Base-by-base conservation (phyloP, 2,797 vertebrate species). In the Anolis apletophallus region DNA sequence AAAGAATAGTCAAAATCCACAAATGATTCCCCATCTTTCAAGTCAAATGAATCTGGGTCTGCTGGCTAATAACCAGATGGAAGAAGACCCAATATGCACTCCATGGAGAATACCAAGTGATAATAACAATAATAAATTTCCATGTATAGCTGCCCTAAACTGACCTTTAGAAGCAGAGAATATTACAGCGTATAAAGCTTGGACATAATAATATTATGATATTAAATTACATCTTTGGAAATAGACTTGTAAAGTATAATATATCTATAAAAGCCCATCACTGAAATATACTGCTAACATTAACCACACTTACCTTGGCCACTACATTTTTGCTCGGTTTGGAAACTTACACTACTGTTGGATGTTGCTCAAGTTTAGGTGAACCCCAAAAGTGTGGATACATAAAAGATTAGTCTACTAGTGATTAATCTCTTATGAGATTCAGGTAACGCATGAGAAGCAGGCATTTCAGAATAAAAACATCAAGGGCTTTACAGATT, bases 151-250 rank as follows among this genome's bases (percentile, higher is more conserved):
- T 83, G 81, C 86, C 76, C 68, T 80, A 54, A 74, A 32, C 75
- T 84, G 50, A 84, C 76, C 86, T 79, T 87, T 87, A 73, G 32
- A 87, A 83, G n/a, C 76, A 26, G 76, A 84, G 76, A 79, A 73
- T 87, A 87, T 87, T 87, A 57, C 86, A 87, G 80, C 75, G 74
- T 80, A 87, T 87, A 87, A 87, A 87, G 46, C 69, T 40, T 87
- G 78, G 81, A 73, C 46, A 64, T 72, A 84, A 83, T 78, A 83
- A 87, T 78, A 83, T 78, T 87, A 87, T 68, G 71, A 55, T 78
- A 83, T 87, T 83, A 87, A 72, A 83, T 87, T 83, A 83, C 54
- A 57, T 23, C 12, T 79, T 73, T 74, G 57, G 29, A 74, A 73
- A 79, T 3, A 80, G 81, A 64, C 26, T 29, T 80, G 23, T 73